Conservation (phyloP, 2,888 invertebrate genomes). For the Dasypogon diadema region DNA sequence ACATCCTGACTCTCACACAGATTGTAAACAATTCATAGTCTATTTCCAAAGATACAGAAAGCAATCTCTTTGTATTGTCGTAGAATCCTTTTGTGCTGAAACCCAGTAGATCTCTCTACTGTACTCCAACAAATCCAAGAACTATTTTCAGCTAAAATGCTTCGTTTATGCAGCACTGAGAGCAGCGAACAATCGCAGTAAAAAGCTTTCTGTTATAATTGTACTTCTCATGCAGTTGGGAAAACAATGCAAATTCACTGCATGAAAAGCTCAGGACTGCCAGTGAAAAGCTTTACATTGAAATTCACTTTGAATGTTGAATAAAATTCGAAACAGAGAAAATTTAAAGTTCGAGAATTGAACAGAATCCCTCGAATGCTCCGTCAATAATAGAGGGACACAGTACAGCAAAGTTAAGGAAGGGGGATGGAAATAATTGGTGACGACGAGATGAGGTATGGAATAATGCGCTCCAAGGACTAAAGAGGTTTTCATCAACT, state of each 20-base stretch:
- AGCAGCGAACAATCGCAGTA: slow-evolving; percentile 33
- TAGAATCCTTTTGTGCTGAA: slow-evolving; percentile 2
- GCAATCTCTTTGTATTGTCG: slow-evolving; percentile 18
- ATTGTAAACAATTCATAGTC: slow-evolving; percentile 5
- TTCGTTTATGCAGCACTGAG: slow-evolving; percentile 27
- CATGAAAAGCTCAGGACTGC: slow-evolving; percentile 15
- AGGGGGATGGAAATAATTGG: neutral
- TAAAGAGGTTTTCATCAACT: slow-evolving; percentile 3
- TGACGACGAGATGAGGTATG: neutral
- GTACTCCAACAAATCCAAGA: slow-evolving; percentile 31
- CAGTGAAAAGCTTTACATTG: slow-evolving; percentile 35
- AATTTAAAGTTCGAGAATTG: slow-evolving; percentile 47
- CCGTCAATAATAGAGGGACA: slow-evolving; percentile 13
- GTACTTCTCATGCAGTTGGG: slow-evolving; percentile 30
- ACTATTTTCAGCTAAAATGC: slow-evolving; percentile 38
- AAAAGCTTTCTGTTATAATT: slow-evolving; percentile 34
- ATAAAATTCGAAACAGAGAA: slow-evolving; percentile 48
- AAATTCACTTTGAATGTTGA: slow-evolving; percentile 44
- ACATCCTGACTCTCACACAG: no score
- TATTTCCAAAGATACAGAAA: neutral
- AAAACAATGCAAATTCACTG: slow-evolving; percentile 22
- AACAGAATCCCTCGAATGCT: slow-evolving; percentile 29
- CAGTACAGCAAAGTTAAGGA: slow-evolving; percentile 8
- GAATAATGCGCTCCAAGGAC: neutral
- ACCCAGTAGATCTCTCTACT: slow-evolving; percentile 1